Conservation (phyloP, 2,797 vertebrate genomes). For the Chelmon rostratus region DNA sequence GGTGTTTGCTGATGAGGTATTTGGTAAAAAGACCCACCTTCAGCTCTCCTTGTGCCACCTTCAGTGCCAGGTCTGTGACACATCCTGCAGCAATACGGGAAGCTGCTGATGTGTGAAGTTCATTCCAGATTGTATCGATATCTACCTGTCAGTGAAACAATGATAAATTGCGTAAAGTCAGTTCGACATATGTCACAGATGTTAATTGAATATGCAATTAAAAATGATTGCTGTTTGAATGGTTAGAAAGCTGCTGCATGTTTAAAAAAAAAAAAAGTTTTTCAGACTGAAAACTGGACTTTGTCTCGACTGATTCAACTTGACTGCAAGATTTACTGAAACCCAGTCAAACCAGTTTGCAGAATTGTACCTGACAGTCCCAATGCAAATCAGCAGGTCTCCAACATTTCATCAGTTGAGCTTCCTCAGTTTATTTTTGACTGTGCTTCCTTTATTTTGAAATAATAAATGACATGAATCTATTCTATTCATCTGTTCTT, state of each 20-base stretch:
- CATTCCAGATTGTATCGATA: slow-evolving; percentile 92
- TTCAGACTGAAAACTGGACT: neutral
- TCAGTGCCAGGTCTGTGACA: slow-evolving; percentile 92
- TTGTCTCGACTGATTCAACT: neutral
- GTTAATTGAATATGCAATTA: neutral
- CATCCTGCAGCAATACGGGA: slow-evolving; percentile 91
- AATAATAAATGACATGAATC: neutral
- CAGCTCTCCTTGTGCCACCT: slow-evolving; percentile 90
- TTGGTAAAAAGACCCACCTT: slow-evolving; percentile 83
- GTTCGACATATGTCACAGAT: slow-evolving; percentile 2
- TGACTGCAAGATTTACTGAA: neutral
- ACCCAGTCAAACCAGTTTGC: slow-evolving; percentile 1
- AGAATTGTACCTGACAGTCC: neutral
- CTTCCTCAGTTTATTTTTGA: neutral
- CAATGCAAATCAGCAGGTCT: slow-evolving; percentile 9
- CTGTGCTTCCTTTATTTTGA: slow-evolving; percentile 5
- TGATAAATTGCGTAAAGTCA: neutral
- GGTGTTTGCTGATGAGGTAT: slow-evolving; percentile 6
- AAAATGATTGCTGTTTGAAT: neutral
- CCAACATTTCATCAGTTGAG: slow-evolving; percentile 12
- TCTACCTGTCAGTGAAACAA: slow-evolving; percentile 85
- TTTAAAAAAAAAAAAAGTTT: neutral
- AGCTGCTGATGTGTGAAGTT: slow-evolving; percentile 89
- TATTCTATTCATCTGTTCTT: neutral
- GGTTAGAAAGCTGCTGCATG: neutral